phyloP scores from a whole-genome alignment of 2,113 vertebrate species.

The Gorilla gorilla region DNA sequence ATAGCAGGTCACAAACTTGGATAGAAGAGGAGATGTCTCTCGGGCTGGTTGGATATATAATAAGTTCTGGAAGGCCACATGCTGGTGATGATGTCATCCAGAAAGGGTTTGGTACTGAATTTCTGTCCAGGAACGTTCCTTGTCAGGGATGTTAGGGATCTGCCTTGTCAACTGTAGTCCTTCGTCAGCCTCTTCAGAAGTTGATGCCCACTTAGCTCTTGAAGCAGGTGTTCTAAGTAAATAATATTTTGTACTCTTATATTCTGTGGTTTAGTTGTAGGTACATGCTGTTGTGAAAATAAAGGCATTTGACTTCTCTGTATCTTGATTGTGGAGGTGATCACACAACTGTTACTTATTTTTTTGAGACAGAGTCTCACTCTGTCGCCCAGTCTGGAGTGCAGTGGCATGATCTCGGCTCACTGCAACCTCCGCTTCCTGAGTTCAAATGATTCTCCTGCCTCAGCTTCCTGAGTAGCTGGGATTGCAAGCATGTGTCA shows the following conservation, averaged over 20 bases:
- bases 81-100: neutral
- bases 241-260: neutral
- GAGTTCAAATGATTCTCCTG: too few relatives aligned
- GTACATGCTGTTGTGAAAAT: neutral
- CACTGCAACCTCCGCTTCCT: too few relatives aligned
- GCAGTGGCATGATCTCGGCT: too few relatives aligned
- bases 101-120: neutral
- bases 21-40: neutral
- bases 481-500: too few relatives aligned
- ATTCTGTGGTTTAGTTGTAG: neutral
- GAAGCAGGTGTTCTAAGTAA: neutral
- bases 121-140: neutral
- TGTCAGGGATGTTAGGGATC: neutral
- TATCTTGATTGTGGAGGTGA: neutral
- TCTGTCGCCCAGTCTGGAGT: too few relatives aligned
- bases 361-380: too few relatives aligned
- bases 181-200: neutral
- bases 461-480: too few relatives aligned
- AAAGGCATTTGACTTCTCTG: neutral
- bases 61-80: neutral
- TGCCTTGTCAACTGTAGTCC: neutral
- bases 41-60: neutral
- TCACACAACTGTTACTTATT: neutral
- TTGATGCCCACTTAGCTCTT: neutral
- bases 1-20: neutral